phyloP scores from a whole-genome alignment of 2,797 vertebrate genomes.

The Alca torda region DNA sequence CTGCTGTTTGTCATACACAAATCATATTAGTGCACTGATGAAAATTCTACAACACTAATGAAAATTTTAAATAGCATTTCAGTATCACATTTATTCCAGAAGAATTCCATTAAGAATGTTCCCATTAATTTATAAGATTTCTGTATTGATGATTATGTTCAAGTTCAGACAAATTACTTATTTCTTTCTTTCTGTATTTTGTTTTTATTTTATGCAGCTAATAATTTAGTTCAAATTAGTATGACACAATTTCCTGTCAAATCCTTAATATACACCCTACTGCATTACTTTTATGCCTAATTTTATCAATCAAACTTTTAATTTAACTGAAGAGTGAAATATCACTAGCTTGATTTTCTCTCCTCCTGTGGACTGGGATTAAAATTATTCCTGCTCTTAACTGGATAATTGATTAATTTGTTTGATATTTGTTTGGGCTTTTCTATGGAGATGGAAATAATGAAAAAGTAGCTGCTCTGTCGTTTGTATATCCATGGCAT shows the following conservation, averaged over 20 bases:
- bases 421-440: background rate
- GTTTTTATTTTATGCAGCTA: background rate
- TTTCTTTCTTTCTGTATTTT: background rate
- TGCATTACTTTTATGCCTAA: background rate
- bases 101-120: background rate
- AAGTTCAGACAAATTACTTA: background rate
- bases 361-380: background rate
- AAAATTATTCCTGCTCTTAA: background rate
- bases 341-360: background rate
- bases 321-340: background rate
- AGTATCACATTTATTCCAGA: background rate
- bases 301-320: background rate
- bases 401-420: too few species aligned
- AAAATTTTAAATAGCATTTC: background rate
- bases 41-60: background rate
- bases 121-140: background rate
- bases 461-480: background rate
- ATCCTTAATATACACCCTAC: background rate
- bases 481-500: background rate
- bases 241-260: background rate
- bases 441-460: background rate
- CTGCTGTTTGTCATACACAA: background rate
- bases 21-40: background rate
- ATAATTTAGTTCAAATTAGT: background rate
- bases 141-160: background rate